Conservation (phyloP, 2,113 vertebrate species). For the Rhinichthys klamathensis region DNA sequence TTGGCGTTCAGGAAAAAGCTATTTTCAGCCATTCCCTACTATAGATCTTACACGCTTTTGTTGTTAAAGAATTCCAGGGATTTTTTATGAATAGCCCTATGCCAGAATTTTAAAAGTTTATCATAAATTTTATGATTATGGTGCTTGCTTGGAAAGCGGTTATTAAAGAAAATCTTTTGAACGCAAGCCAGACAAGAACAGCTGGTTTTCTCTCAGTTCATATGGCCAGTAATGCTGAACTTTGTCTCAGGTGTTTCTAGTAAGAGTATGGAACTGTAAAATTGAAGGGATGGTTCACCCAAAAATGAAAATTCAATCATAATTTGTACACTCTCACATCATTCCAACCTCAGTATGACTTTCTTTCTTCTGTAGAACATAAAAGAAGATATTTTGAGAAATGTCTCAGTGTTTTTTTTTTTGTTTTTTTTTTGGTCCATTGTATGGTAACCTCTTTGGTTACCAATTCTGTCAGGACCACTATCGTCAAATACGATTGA, state of each 20-base stretch:
- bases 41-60: conserved; percentile 14
- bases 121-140: conserved; percentile 64
- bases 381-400: background rate
- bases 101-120: conserved; percentile 46
- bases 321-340: no score
- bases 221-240: conserved; percentile 12
- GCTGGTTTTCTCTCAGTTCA: conserved; percentile 64
- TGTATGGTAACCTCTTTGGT: background rate
- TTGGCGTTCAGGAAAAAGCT: background rate
- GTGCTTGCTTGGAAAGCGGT: conserved; percentile 58
- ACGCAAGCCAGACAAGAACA: conserved; percentile 61
- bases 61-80: background rate
- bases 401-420: background rate
- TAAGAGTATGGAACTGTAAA: background rate
- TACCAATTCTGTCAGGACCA: no score
- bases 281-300: background rate
- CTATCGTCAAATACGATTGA: no score
- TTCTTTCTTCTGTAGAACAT: background rate
- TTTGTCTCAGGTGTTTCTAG: background rate
- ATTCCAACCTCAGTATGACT: background rate
- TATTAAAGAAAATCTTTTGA: conserved; percentile 66
- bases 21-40: conserved; percentile 15
- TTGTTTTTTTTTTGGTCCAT: background rate
- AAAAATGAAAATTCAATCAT: no score
- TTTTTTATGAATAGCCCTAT: background rate